Base-by-base conservation (phyloP, 1,140 invertebrate species). In the Drosophila lacteicornis region DNA sequence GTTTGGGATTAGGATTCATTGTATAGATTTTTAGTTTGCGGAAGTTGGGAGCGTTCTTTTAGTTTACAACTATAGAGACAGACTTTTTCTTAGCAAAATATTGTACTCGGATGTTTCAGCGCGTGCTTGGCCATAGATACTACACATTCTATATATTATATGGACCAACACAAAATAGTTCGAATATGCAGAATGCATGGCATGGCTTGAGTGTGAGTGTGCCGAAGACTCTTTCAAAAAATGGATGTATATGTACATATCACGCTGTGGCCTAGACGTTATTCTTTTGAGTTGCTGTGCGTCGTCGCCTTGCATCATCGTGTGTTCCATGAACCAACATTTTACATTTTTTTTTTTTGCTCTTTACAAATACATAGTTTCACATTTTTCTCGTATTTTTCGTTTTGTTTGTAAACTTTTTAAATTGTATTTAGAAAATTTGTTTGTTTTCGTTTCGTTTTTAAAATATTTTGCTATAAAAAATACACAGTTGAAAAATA, bases 401-500 rank as follows among this genome's bases (percentile, higher is more conserved):
- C 36, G 55, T 59, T 67, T 59, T 40, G 58, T 55, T 78, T 78
- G 50, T 78, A 77, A 77, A 69, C 65, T 53, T 70, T 82, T 85
- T 78, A 82, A 86, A 82, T 77, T 71, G 67, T 76, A 67, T 80
- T 77, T 78, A 78, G 75, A 78, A 78, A 78, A 78, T 78, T 86
- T 78, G 75, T 55, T 38, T 77, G 33, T 60, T 51, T 43, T 47
- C 57, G 56, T 73, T 43, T 42, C 19, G 13, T 76, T 83, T 86
- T 83, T 83, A 83, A 87, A 88, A 88, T 84, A 84, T 78, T 84
- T 87, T 65, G 46, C 80, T 87, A 87, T 87, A 87, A 87, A 87
- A 87, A 88, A 88, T 87, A 78, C 75, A 77, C 79, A 83, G 84
- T 87, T 87, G 83, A 87, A 87, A 87, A 87, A 86, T 88, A 88